Evolutionary conservation across 2,888 invertebrate genomes (phyloP).

Genomic region (Watsonalla cultraria): DNA sequence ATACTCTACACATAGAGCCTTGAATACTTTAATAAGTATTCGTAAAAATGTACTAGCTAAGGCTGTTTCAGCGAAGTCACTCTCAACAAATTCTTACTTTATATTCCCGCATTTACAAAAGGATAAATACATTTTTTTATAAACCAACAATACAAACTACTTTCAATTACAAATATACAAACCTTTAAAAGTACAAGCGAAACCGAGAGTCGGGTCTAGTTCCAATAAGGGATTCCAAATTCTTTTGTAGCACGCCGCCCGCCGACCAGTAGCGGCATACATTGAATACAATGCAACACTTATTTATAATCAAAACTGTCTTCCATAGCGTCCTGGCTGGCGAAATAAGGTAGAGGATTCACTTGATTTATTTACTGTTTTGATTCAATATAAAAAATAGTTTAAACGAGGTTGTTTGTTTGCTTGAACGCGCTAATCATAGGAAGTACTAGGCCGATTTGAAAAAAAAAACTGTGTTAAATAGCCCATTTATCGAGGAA

Average conservation of each 20-base stretch:
- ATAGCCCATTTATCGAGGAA: too few relatives aligned
- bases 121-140: not conserved
- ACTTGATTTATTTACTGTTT: slow-evolving; percentile 14
- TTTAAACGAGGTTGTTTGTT: too few relatives aligned
- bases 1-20: too few relatives aligned
- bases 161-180: not conserved
- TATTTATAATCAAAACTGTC: slow-evolving; percentile 78
- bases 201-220: slow-evolving; percentile 31
- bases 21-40: too few relatives aligned
- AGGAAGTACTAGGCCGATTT: too few relatives aligned
- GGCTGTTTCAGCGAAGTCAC: too few relatives aligned
- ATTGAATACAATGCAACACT: slow-evolving; percentile 78
- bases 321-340: slow-evolving; percentile 66
- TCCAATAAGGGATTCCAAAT: slow-evolving; percentile 65
- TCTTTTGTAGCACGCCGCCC: slow-evolving; percentile 71
- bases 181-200: slow-evolving; percentile 11
- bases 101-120: too few relatives aligned
- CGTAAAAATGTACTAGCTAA: too few relatives aligned
- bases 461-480: too few relatives aligned
- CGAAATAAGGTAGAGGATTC: slow-evolving; percentile 29
- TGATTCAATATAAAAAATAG: too few relatives aligned
- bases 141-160: not conserved
- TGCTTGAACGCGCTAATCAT: too few relatives aligned
- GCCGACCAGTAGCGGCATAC: slow-evolving; percentile 65
- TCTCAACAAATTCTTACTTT: too few relatives aligned